Evolutionary conservation across 2,888 invertebrate species (phyloP), one percentile per base, ranked within the genome.

Genomic region (Drosophila kanekoi): DNA sequence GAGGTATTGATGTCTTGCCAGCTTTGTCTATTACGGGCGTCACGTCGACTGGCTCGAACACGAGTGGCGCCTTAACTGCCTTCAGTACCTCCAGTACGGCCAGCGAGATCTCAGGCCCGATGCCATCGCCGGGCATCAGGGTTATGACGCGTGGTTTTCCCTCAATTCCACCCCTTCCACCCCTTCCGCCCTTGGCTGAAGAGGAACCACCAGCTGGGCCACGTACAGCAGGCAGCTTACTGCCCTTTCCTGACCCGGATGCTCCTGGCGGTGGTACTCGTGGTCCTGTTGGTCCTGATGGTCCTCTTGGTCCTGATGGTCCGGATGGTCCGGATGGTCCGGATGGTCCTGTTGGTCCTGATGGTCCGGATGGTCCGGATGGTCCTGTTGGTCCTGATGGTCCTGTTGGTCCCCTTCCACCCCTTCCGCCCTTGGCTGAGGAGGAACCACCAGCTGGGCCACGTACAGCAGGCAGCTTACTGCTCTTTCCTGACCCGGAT

Each of bases 1-100:
- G 97, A 0, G 99, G 99, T 77, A 99, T 98, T 61, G 98, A 97
- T 91, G 98, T 97, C 92, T 95, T 96, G 52, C 99, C 99, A 93
- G 98, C 98, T 4, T 97, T 41, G 1, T 84, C 79, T 1, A 77
- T 94, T 57, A 99, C 98, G 84, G 99, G 99, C 73, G 98, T 98
- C 43, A 99, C 99, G 93, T 99, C 99, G 0, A 99, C 99, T 16
- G 96, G 94, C 92, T 99, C 99, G 98, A 99, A 99, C 91, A 96
- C 96, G 76, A 99, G 96, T 1, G 99, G 99, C 71, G 98, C 98
- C 92, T 96, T 95, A 28, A 98, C 98, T 63, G 97, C 95, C 78
- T 95, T 94, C 91, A 99, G 99, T 77, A 99, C 99, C 93, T 98
- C 96, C 93, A 99, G 97, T 9, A 99, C 99, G 56, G 99, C 96